Conservation (phyloP, 2,888 invertebrate genomes). For the Aethes cnicana region DNA sequence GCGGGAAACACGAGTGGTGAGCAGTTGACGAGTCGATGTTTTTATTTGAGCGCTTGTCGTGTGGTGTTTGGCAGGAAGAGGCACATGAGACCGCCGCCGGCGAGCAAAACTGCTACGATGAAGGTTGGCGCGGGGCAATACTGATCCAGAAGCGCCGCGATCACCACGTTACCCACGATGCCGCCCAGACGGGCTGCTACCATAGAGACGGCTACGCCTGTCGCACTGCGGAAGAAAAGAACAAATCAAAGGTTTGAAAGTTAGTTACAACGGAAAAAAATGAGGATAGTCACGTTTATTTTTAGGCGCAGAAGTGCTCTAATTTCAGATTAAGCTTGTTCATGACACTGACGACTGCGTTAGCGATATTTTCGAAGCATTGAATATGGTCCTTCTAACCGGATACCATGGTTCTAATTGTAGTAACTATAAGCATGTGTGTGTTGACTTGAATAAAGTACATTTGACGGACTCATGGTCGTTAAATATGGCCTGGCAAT, state of each 20-base stretch:
- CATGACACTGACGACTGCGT: no score
- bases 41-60: slow-evolving; percentile 85
- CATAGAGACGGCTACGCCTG: slow-evolving; percentile 95
- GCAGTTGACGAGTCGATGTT: slow-evolving; percentile 23
- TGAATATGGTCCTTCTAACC: no score
- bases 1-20: slow-evolving; percentile 27
- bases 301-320: no score
- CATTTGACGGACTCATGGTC: no score
- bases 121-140: slow-evolving; percentile 96
- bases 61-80: slow-evolving; percentile 95
- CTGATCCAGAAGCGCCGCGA: slow-evolving; percentile 92
- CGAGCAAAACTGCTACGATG: slow-evolving; percentile 92
- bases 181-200: slow-evolving; percentile 94
- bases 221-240: slow-evolving; percentile 84
- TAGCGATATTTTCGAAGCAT: no score
- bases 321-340: no score
- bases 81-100: slow-evolving; percentile 93
- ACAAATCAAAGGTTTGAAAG: not conserved
- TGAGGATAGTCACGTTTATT: no score
- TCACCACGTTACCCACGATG: slow-evolving; percentile 92
- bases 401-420: no score
- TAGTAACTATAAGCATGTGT: no score
- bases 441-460: no score
- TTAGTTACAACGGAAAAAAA: no score
- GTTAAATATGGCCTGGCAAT: no score